Evolutionary conservation across 2,113 vertebrate genomes (phyloP).

Genomic region (Sylvilagus bachmani): DNA sequence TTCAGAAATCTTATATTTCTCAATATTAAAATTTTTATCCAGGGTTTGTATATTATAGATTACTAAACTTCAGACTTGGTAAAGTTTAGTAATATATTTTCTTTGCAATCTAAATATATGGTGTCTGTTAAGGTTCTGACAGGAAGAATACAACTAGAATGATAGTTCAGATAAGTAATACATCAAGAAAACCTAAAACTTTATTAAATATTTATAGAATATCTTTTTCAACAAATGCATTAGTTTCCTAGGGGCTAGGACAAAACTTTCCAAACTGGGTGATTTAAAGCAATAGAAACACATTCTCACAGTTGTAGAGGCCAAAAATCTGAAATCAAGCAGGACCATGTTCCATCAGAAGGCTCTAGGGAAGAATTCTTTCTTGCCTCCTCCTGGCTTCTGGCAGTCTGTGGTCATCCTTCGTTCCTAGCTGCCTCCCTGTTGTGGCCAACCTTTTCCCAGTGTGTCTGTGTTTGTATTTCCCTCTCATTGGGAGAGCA

Average conservation of each 20-base stretch:
- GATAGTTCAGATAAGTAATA: background rate
- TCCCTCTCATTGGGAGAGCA: background rate
- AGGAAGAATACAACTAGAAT: conserved; percentile 28
- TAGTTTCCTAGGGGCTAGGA: background rate
- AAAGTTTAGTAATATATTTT: background rate
- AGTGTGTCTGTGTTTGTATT: background rate
- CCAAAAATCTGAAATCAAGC: conserved; percentile 1
- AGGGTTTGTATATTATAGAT: background rate
- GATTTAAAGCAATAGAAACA: background rate
- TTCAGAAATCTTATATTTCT: background rate
- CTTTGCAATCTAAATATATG: background rate
- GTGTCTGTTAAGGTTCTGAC: background rate
- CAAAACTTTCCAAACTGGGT: background rate
- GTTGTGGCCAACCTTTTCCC: background rate
- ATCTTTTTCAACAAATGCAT: background rate
- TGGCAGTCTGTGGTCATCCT: background rate
- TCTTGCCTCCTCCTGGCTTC: background rate
- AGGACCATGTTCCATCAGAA: background rate
- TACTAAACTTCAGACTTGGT: background rate
- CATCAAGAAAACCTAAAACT: background rate
- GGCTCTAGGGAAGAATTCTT: background rate
- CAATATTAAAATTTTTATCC: background rate
- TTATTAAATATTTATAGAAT: conserved; percentile 20
- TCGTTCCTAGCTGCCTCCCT: background rate
- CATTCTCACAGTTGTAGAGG: background rate